Percentiles rank a stretch among this genome's conserved stretches.
Evolutionary conservation across 2,797 vertebrate species (phyloP).

Genomic region (Potorous gilbertii): DNA sequence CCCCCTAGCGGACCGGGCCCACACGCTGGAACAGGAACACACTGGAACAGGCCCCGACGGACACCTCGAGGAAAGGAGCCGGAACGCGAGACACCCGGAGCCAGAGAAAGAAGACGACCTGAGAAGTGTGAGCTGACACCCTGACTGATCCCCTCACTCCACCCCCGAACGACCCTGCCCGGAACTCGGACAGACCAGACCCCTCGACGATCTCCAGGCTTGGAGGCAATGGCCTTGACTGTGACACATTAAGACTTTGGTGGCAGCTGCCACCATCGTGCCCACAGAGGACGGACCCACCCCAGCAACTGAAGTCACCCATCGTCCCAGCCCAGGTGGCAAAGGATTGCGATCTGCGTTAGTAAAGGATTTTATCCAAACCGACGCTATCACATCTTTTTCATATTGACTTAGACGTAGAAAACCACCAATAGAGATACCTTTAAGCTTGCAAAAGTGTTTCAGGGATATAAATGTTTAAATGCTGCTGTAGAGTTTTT

Average conservation of each 20-base stretch:
- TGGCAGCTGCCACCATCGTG: not conserved
- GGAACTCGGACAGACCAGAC: not conserved
- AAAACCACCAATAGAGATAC: not conserved
- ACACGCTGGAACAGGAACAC: not conserved
- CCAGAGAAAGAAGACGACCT: not conserved
- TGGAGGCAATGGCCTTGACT: not conserved
- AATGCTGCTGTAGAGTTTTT: not conserved
- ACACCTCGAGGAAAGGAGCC: too few relatives aligned
- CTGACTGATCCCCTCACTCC: not conserved
- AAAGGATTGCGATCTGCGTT: not conserved
- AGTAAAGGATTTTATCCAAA: not conserved
- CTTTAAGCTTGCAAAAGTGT: not conserved
- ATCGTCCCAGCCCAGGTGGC: not conserved
- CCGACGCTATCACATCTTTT: not conserved
- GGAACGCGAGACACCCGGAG: not conserved
- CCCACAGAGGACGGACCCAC: too few relatives aligned
- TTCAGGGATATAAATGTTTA: not conserved
- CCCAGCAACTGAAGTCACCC: not conserved
- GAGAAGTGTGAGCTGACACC: not conserved
- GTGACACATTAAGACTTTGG: not conserved
- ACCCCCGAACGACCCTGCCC: not conserved
- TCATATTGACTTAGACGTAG: not conserved
- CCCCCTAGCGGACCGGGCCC: not conserved
- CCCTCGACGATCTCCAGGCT: not conserved
- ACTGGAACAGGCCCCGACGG: not conserved